A percentile compares a stretch with the other conserved stretches of the same genome.
Evolutionary conservation across 2,888 invertebrate genomes (phyloP).

Genomic region (Drosophila nr. medialis): DNA sequence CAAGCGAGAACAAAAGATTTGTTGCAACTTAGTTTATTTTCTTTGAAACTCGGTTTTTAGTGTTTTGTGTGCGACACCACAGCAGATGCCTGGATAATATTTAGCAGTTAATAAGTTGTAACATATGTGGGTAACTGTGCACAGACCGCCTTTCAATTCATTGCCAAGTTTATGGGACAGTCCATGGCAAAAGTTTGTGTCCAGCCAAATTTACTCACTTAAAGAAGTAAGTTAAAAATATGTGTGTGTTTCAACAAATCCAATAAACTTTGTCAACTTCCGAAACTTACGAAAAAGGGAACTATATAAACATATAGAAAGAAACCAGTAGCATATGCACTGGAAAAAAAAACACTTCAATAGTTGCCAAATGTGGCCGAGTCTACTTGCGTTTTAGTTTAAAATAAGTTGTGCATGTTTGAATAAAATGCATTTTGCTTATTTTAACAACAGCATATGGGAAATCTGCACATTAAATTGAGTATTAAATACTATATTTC

Average conservation of each 20-base stretch:
- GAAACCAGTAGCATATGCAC: neutral
- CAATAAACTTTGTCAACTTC: slow-evolving; percentile 63
- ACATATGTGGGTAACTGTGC: slow-evolving; percentile 27
- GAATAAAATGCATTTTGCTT: neutral
- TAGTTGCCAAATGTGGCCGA: neutral
- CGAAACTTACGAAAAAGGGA: slow-evolving; percentile 12
- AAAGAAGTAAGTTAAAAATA: slow-evolving; percentile 43
- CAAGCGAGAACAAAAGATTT: neutral
- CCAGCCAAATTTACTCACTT: slow-evolving; percentile 51
- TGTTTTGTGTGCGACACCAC: slow-evolving; percentile 9
- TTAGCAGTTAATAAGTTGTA: slow-evolving; percentile 35
- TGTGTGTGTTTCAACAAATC: slow-evolving; percentile 55
- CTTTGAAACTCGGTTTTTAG: slow-evolving; percentile 11
- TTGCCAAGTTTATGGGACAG: slow-evolving; percentile 68
- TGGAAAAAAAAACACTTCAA: neutral
- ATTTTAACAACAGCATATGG: neutral
- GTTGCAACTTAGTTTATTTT: neutral
- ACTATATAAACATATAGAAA: neutral
- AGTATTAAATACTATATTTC: neutral
- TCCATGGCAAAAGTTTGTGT: slow-evolving; percentile 46
- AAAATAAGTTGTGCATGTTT: neutral
- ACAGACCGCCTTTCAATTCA: slow-evolving; percentile 74
- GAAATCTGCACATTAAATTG: neutral
- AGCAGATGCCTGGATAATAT: slow-evolving; percentile 19
- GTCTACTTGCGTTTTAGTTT: neutral